Base-by-base conservation (phyloP, 1,140 invertebrate species). In the Dendroctonus ponderosae region DNA sequence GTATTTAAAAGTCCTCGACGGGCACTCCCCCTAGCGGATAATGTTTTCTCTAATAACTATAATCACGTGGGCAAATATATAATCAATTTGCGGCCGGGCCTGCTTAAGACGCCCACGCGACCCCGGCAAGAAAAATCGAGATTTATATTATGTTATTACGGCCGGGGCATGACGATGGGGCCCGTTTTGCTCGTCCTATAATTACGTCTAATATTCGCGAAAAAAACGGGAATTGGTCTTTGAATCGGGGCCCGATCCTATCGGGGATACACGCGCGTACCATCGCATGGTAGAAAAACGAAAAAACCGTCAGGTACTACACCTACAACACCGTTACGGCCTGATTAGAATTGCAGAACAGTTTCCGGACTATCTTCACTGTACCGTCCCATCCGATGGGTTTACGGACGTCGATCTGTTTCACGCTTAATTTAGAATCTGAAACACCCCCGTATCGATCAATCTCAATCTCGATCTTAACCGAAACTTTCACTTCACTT, bases 41-140 rank as follows among this genome's bases (percentile, higher is more conserved):
- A 76, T 76, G 75, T 76, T 76, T 75, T 75, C 74, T 73, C 74
- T 76, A 76, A 76, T 76, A 76, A 76, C 75, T 76, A 76, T 76
- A 76, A 76, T 76, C 75, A 75, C 69, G 75, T 71, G 69, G 71
- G 75, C 72, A 75, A 76, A 76, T 74, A 76, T 76, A 73, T 75
- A 76, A 76, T 76, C 75, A 76, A 75, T 75, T 76, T 76, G 71
- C 73, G 73, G 64, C 69, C 67, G 69, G 71, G 71, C 70, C 70
- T 71, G 74, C 67, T 66, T 62, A 57, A 37, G 52, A 72, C 75
- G 68, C 73, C 75, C 75, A 76, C 75, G 68, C 69, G 56, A 53
- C 56, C 43, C 15, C 39, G 44, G 62, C 51, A 48, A 39, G 41
- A 40, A 58, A 59, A 59, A 59, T 46, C 57, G 15, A 46, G 9